phyloP scores from a whole-genome alignment of 2,113 vertebrate genomes.

The Dasyprocta punctata region DNA sequence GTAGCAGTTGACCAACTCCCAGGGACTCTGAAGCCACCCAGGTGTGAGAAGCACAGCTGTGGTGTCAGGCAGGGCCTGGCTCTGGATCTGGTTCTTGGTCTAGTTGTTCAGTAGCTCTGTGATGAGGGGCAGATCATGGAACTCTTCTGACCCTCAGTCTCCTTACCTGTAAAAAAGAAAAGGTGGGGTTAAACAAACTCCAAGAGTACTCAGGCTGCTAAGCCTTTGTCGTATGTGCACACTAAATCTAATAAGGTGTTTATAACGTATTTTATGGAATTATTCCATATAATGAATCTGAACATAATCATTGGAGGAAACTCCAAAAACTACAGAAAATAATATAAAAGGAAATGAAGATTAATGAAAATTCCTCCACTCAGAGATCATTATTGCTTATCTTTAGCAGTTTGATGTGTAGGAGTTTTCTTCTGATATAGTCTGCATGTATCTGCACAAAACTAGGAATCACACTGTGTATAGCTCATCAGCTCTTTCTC shows the following conservation, averaged over 20 bases:
- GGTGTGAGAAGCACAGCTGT: background rate
- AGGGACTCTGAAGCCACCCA: background rate
- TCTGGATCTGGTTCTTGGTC: background rate
- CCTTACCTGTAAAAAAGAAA: background rate
- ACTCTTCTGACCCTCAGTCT: background rate
- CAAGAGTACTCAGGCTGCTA: background rate
- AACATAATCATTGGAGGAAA: background rate
- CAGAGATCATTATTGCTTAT: background rate
- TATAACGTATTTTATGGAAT: background rate
- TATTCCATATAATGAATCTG: background rate
- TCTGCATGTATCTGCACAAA: background rate
- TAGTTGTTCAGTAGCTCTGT: background rate
- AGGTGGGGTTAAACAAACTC: background rate
- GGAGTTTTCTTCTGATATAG: background rate
- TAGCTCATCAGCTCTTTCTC: background rate
- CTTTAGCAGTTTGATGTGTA: background rate
- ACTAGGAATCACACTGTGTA: background rate
- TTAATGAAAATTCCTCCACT: background rate
- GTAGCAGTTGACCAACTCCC: background rate
- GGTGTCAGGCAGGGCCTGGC: background rate
- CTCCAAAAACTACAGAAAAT: background rate
- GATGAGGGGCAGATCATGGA: background rate
- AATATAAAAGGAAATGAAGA: background rate
- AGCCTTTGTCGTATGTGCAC: background rate
- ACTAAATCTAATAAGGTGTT: background rate